Conservation (phyloP, 2,888 invertebrate genomes). For the Phalera bucephala region DNA sequence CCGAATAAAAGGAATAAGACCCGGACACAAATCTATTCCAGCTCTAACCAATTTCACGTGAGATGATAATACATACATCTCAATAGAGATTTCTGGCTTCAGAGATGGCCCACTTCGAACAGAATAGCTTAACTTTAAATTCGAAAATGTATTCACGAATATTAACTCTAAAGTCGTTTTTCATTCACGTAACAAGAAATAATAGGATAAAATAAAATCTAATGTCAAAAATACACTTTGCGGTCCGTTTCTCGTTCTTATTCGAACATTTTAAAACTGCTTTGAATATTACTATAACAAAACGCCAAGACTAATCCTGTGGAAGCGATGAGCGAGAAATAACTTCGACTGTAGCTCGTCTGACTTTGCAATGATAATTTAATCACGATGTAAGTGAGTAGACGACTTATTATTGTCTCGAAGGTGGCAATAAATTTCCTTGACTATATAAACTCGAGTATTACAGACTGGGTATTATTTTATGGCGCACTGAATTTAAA, state of each 20-base stretch:
- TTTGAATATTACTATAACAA: slow-evolving; percentile 48
- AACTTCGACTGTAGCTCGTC: slow-evolving; percentile 47
- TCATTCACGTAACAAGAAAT: neutral
- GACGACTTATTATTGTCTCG: slow-evolving; percentile 57
- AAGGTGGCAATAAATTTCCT: slow-evolving; percentile 55
- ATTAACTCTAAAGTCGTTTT: too few relatives aligned
- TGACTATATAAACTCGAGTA: slow-evolving; percentile 47
- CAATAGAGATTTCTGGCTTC: too few relatives aligned
- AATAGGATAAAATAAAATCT: neutral
- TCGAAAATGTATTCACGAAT: too few relatives aligned
- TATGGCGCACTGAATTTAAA: slow-evolving; percentile 39
- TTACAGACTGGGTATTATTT: slow-evolving; percentile 29
- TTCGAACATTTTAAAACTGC: slow-evolving; percentile 17
- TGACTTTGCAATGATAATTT: slow-evolving; percentile 79
- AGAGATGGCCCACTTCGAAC: too few relatives aligned
- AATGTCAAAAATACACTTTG: neutral
- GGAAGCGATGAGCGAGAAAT: slow-evolving; percentile 49
- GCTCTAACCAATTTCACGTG: too few relatives aligned
- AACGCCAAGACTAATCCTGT: slow-evolving; percentile 44
- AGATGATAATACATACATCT: too few relatives aligned
- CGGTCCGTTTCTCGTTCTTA: neutral
- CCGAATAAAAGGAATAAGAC: too few relatives aligned
- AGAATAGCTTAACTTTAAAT: too few relatives aligned
- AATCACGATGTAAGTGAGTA: slow-evolving; percentile 68
- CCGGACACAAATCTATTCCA: too few relatives aligned